Conservation (phyloP, 23 tunicate genomes). For the Botrylloides violaceus region DNA sequence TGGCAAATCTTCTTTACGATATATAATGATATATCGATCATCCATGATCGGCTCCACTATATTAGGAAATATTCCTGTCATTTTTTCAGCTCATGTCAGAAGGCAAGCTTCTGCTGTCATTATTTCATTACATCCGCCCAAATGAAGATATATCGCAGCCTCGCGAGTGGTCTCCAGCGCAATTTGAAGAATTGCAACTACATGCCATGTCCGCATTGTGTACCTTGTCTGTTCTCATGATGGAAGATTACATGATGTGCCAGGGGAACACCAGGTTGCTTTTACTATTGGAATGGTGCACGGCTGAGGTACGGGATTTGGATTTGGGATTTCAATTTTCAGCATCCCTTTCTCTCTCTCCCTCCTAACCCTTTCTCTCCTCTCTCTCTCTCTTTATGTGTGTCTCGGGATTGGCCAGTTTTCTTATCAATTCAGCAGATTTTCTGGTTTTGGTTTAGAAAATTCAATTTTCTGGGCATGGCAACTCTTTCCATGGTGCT, state of each 20-base stretch:
- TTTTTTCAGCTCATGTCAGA: slow-evolving; percentile 69
- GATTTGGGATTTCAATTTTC: too few species aligned
- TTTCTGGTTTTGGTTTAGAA: slow-evolving; percentile 33
- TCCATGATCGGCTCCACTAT: too few species aligned
- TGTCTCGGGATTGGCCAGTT: too few species aligned
- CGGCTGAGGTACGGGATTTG: slow-evolving; percentile 41
- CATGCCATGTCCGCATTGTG: slow-evolving; percentile 73
- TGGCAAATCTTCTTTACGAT: too few species aligned
- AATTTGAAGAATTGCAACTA: slow-evolving; percentile 93
- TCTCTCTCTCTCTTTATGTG: too few species aligned
- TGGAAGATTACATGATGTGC: slow-evolving; percentile 74
- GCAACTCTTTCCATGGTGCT: slow-evolving; percentile 70
- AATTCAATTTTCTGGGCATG: slow-evolving; percentile 55
- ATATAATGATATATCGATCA: too few species aligned
- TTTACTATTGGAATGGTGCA: slow-evolving; percentile 81
- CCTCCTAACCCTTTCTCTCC: too few species aligned
- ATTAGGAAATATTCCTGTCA: too few species aligned
- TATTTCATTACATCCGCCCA: slow-evolving; percentile 63
- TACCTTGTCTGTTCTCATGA: slow-evolving; percentile 39
- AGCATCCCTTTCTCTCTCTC: too few species aligned
- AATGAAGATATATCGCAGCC: slow-evolving; percentile 39
- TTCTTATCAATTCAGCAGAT: too few species aligned
- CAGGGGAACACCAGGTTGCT: slow-evolving; percentile 81
- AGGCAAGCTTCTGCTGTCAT: slow-evolving; percentile 67
- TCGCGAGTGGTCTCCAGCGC: slow-evolving; percentile 82